Base-by-base conservation (phyloP, 2,797 vertebrate species). In the Xerus rutilus region DNA sequence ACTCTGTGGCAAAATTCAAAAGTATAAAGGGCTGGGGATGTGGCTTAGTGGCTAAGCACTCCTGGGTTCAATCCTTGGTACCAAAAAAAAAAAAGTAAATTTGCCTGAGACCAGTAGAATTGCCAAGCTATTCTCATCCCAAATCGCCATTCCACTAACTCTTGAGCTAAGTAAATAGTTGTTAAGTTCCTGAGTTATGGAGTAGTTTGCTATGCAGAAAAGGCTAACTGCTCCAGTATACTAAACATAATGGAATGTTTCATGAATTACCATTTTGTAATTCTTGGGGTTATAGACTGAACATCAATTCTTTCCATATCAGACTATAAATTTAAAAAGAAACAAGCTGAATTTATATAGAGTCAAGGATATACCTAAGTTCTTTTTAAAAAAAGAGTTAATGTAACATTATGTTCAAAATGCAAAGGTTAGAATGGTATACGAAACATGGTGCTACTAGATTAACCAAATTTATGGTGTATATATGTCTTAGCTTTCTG, bases 311-410 rank as follows among this genome's bases (percentile, higher is more conserved):
- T 96, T 94, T 88, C 52, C 74, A 89, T 74, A 67, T 20, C 79
- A 76, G 52, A 89, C 65, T 83, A 54, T 54, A 92, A 70, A 91
- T 82, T 96, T 81, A 83, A 95, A 95, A 94, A 93, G 86, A 92
- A 79, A 91, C 86, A 77, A 59, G 28, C 11, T 94, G 65, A 67
- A 62, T 86, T 94, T 96, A 93, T 86, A 87, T 25, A 0, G 10
- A 57, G 30, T 76, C 76, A 9, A 59, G 76, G 13, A 45, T 73
- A 76, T 79, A 86, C 28, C 18, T 90, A 86, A 72, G 64, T 73
- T 65, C 35, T 85, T 87, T 90, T 95, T 59, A 3, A 89, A 65
- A 65, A 83, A 70, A 82, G 49, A 67, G 65, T 20, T 45, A 78
- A 32, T 57, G 78, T 78, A 96, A 70, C 73, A 47, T 86, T 86